Percentiles rank a stretch among this genome's conserved stretches.
Evolutionary conservation across 2,113 vertebrate species (phyloP).

Genomic region (Pangasianodon gigas): DNA sequence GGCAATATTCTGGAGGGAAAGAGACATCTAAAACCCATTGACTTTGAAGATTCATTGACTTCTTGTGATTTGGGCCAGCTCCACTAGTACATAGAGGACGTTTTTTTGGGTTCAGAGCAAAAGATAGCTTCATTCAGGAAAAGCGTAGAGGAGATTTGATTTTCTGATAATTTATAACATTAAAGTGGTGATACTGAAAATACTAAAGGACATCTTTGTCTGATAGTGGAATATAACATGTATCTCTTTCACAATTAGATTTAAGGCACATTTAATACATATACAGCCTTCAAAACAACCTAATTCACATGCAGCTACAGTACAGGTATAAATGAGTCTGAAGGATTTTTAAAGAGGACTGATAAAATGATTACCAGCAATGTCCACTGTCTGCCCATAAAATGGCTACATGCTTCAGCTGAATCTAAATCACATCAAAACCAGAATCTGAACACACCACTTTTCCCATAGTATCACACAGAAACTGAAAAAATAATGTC

Average conservation of each 20-base stretch:
- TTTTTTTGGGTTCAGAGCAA: neutral
- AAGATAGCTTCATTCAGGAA: constrained; percentile 16
- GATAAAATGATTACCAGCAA: neutral
- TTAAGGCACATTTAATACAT: constrained; percentile 1
- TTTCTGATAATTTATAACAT: constrained; percentile 7
- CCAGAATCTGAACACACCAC: neutral
- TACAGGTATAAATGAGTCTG: neutral
- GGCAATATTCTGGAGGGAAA: constrained; percentile 55
- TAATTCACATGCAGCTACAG: constrained; percentile 3
- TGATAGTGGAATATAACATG: neutral
- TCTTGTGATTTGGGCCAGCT: constrained; percentile 25
- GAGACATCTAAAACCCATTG: constrained; percentile 43
- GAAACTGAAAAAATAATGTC: neutral
- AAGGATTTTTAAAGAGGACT: constrained; percentile 11
- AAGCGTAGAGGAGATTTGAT: neutral
- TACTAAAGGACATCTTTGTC: constrained; percentile 5
- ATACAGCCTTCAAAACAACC: neutral
- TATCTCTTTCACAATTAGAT: neutral
- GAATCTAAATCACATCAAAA: constrained; percentile 10
- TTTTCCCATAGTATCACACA: neutral
- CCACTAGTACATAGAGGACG: neutral
- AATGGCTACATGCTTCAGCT: neutral
- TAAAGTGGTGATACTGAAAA: neutral
- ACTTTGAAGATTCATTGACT: constrained; percentile 38
- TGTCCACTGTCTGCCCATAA: neutral